Conservation (phyloP, 1,140 invertebrate species). For the Acyrthosiphon pisum region DNA sequence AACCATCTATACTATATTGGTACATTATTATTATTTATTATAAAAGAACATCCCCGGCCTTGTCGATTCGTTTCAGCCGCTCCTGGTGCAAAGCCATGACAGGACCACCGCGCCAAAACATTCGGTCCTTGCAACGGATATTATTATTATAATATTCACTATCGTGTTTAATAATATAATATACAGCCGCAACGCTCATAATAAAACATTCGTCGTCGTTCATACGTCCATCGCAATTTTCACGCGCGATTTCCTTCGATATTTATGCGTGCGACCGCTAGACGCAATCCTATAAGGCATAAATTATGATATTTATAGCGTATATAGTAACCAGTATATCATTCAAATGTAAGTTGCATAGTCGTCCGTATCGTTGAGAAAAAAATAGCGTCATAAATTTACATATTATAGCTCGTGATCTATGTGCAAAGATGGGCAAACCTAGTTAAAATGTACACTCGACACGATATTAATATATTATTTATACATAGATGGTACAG, state of each 20-base stretch:
- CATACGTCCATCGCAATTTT: not conserved
- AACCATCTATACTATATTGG: not conserved
- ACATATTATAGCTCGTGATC: not conserved
- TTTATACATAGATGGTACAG: not conserved
- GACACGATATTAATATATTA: not conserved
- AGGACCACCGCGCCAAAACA: not conserved
- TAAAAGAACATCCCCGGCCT: not conserved
- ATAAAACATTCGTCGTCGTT: not conserved
- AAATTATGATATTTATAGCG: not conserved
- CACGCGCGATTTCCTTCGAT: constrained; percentile 41
- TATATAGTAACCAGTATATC: not conserved
- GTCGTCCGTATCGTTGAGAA: not conserved
- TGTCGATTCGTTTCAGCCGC: not conserved
- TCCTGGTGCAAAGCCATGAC: not conserved
- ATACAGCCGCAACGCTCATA: not conserved
- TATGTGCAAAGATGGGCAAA: no score
- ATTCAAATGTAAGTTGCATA: not conserved
- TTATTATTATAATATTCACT: not conserved
- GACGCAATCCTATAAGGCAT: not conserved
- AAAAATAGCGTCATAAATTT: not conserved
- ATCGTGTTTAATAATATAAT: not conserved
- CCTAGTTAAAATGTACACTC: not conserved
- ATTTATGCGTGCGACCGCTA: not conserved
- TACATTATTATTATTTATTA: not conserved
- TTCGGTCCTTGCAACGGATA: not conserved